phyloP scores from a whole-genome alignment of 2,888 invertebrate species.

The Dysmachus trigonus region DNA sequence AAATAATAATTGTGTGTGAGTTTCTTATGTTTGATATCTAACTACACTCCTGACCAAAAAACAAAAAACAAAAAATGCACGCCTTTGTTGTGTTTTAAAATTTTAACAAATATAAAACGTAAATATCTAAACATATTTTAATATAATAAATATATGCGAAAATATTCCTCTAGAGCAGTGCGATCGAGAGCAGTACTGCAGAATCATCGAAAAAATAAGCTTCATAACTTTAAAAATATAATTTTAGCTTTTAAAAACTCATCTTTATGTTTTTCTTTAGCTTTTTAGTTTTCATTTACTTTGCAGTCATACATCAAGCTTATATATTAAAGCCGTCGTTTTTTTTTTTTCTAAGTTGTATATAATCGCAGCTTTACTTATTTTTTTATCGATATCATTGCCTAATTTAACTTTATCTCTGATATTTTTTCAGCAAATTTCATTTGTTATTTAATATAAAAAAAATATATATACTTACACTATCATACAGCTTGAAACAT shows the following conservation, averaged over 20 bases:
- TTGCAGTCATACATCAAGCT: background rate
- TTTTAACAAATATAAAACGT: background rate
- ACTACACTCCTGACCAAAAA: background rate
- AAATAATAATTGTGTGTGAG: background rate
- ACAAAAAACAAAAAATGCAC: background rate
- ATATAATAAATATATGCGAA: background rate
- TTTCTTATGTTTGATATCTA: background rate
- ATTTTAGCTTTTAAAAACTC: background rate
- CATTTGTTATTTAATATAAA: background rate
- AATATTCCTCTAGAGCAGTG: background rate
- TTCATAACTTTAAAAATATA: background rate
- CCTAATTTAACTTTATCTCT: background rate
- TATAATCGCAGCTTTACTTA: background rate
- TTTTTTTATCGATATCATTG: background rate
- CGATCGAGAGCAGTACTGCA: background rate
- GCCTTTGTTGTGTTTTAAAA: background rate
- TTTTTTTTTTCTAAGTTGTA: too few relatives aligned
- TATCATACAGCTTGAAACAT: background rate
- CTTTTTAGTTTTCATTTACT: background rate
- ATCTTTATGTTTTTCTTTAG: background rate
- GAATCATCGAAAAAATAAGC: background rate
- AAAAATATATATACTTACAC: background rate
- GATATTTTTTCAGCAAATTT: background rate
- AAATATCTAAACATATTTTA: too few relatives aligned
- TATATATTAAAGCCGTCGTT: too few relatives aligned